Evolutionary conservation across 2,888 invertebrate species (phyloP), one percentile per base, ranked within the genome.

Genomic region (Nesidiocoris tenuis): DNA sequence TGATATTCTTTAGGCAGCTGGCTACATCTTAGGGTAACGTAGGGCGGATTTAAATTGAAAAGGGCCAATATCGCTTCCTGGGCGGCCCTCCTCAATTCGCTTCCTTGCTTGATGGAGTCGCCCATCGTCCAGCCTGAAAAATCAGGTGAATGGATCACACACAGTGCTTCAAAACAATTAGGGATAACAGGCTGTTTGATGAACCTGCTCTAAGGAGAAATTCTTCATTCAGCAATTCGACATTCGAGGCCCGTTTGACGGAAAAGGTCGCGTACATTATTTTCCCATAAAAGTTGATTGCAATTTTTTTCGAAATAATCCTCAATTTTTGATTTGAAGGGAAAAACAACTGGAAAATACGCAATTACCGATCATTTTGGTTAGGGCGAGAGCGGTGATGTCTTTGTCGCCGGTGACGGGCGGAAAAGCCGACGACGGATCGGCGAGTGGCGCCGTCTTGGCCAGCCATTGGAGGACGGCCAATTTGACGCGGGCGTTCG

Each of bases 11-110:
- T 88, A 5, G 93, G 90, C 79, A 93, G 84, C 80, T 90, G 89
- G 25, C 90, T 87, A 82, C 93, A 86, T 79, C 96, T 86, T 83
- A 91, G 88, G 56, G 95, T 94, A 84, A 96, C 92, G 87, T 95
- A 90, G 39, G 94, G 90, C 0, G 96, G 91, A 84, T 95, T 96
- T 80, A 95, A 89, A 86, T 95, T 94, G 86, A 96, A 98, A 74
- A 98, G 86, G 3, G 92, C 90, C 72, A 95, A 90, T 68, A 97
- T 85, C 80, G 86, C 89, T 83, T 83, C 88, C 85, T 90, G 87
- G 22, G 88, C 85, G 0, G 89, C 88, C 84, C 83, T 88, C 83
- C 89, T 82, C 86, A 96, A 82, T 84, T 89, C 83, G 87, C 85
- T 68, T 87, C 91, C 77, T 86, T 89, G 82, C 86, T 89, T 83